Base-by-base conservation (phyloP, 2,113 vertebrate species). In the Monarcha castaneiventris region DNA sequence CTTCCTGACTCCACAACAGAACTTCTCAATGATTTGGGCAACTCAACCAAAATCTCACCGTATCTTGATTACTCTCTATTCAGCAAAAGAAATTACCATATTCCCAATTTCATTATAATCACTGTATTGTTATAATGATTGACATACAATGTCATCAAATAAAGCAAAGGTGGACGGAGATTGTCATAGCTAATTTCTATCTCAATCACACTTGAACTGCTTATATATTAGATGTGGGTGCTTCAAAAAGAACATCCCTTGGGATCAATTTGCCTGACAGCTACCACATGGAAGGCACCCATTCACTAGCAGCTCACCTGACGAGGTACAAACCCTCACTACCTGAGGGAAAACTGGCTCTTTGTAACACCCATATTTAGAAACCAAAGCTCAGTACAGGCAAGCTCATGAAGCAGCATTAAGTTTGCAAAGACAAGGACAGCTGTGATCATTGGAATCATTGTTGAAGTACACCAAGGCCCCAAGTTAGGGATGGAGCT, bases 141-240 rank as follows among this genome's bases (percentile, higher is more conserved):
- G 90, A 84, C 68, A 77, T 44, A 51, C 9, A 85, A n/a, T 44
- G 52, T 74, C 82, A 96, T 46, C 43, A 96, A 95, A 94, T 52
- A 86, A 95, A 86, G 68, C 79, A 94, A 94, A 97, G 64, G 85
- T 94, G 82, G 91, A 93, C 52, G 0, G 43, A 93, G 61, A 75
- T 33, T 63, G 59, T 88, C 68, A 41, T 52, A 85, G 7, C 27
- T 76, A 48, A 90, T 87, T 94, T 91, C 35, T 80, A 37, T 66
- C 94, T 93, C 82, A 89, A 56, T 93, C 93, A 68, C 68, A 48
- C 43, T 88, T 61, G 56, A 91, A 68, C 44, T 84, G 72, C 64
- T 90, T 81, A 29, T 23, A 12, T 48, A 43, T 52, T 61, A 88
- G 44, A 77, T 44, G 16, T 22, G 77, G 72, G 48, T 86, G 6